These are phyloP conservation scores for Morpho helenor DNA, from an alignment of 2,888 invertebrate species.

Conservation along the genomic window DNA sequence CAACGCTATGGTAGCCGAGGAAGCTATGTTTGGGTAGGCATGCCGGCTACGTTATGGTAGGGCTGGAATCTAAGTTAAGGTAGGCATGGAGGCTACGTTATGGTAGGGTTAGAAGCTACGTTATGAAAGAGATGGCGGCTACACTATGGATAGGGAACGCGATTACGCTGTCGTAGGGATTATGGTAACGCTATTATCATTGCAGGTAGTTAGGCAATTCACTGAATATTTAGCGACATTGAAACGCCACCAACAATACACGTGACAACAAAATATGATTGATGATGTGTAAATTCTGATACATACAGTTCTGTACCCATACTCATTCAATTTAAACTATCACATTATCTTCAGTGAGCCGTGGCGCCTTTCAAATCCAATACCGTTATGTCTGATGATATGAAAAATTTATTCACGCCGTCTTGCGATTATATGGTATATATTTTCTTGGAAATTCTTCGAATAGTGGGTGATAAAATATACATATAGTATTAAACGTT, in stretches of 20 bases:
- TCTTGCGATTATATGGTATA: constrained; percentile 10
- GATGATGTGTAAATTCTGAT: constrained; percentile 12
- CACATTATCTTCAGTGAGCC: constrained; percentile 14
- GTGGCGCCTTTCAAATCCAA: constrained; percentile 20
- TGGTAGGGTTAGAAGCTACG: too few relatives aligned
- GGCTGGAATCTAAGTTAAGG: too few relatives aligned
- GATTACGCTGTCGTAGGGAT: too few relatives aligned
- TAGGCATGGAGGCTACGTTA: too few relatives aligned
- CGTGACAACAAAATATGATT: constrained; percentile 12
- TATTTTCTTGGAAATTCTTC: constrained; percentile 2
- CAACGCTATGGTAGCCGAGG: too few relatives aligned
- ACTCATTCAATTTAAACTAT: constrained; percentile 14
- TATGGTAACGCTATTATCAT: too few relatives aligned
- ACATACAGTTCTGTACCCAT: constrained; percentile 8
- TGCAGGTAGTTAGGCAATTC: too few relatives aligned
- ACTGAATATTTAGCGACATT: not conserved
- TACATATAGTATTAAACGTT: constrained; percentile 4
- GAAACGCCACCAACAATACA: not conserved
- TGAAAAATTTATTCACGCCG: constrained; percentile 29
- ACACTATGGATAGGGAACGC: too few relatives aligned
- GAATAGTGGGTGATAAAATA: constrained; percentile 8
- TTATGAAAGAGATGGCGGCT: too few relatives aligned
- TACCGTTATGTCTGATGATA: constrained; percentile 25
- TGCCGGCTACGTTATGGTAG: too few relatives aligned
- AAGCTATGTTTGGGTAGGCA: too few relatives aligned